Evolutionary conservation across 2,888 invertebrate species (phyloP).

Genomic region (Crossocerus cetratus): DNA sequence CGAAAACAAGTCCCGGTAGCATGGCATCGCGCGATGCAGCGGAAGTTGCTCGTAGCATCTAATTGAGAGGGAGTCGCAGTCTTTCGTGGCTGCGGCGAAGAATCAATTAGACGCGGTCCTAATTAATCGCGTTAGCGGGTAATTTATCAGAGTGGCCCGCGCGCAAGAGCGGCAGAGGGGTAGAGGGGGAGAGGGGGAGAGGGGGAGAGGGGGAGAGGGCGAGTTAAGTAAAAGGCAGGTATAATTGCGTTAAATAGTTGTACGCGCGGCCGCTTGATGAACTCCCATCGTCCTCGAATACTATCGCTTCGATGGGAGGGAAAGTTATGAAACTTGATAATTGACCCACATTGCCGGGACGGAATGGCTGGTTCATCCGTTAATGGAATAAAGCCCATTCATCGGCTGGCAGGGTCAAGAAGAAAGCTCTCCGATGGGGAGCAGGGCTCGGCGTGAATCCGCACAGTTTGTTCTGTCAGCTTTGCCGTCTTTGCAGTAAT

Average conservation of each 20-base stretch:
- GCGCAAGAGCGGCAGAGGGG: not conserved
- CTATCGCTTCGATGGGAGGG: too few species aligned
- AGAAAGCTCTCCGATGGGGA: not conserved
- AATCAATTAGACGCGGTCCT: not conserved
- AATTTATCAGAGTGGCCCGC: not conserved
- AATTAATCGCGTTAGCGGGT: not conserved
- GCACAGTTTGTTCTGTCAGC: conserved; percentile 28
- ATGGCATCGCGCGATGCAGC: too few species aligned
- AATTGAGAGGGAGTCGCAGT: too few species aligned
- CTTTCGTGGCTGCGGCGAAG: not conserved
- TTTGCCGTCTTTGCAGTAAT: conserved; percentile 38
- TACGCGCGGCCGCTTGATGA: not conserved
- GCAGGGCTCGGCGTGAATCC: not conserved
- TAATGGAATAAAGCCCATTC: too few species aligned
- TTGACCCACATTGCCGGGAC: too few species aligned
- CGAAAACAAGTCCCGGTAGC: too few species aligned
- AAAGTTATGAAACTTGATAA: too few species aligned
- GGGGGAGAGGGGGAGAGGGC: not conserved
- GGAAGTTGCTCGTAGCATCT: too few species aligned
- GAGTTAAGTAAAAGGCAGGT: not conserved
- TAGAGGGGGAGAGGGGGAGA: not conserved
- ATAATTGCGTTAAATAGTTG: conserved; percentile 2
- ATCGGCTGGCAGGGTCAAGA: not conserved
- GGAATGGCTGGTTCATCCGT: too few species aligned
- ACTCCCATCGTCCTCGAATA: too few species aligned